phyloP scores from a whole-genome alignment of 2,888 invertebrate genomes.

The Andrena minutula region DNA sequence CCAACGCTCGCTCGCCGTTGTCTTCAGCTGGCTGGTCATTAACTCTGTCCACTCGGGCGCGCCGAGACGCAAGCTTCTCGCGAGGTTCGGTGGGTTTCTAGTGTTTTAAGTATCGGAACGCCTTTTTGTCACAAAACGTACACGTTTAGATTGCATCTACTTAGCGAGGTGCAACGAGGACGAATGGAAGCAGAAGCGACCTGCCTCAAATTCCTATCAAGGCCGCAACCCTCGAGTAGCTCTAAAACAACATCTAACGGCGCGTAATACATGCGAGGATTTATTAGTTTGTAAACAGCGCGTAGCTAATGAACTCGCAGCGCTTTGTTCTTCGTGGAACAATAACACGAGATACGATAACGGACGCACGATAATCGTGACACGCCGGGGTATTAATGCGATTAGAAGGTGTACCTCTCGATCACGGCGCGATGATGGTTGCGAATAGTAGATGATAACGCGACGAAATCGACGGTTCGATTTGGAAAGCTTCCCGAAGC shows the following conservation, averaged over 20 bases:
- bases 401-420: slow-evolving; percentile 1
- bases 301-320: not conserved
- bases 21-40: slow-evolving; percentile 35
- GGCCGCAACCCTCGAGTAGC: not conserved
- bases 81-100: not conserved
- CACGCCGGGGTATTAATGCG: slow-evolving; percentile 1
- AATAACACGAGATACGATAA: not conserved
- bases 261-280: not conserved
- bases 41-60: slow-evolving; percentile 37
- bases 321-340: not conserved
- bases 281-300: not conserved
- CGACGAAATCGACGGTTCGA: not conserved
- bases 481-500: not conserved
- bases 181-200: not conserved
- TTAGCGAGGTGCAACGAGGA: not conserved
- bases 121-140: not conserved
- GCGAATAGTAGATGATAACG: not conserved
- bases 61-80: slow-evolving; percentile 17
- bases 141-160: not conserved
- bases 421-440: not conserved
- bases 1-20: not conserved
- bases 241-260: not conserved
- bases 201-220: not conserved
- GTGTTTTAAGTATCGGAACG: not conserved
- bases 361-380: not conserved